phyloP scores from a whole-genome alignment of 2,113 vertebrate species.

The Brachypteracias leptosomus region DNA sequence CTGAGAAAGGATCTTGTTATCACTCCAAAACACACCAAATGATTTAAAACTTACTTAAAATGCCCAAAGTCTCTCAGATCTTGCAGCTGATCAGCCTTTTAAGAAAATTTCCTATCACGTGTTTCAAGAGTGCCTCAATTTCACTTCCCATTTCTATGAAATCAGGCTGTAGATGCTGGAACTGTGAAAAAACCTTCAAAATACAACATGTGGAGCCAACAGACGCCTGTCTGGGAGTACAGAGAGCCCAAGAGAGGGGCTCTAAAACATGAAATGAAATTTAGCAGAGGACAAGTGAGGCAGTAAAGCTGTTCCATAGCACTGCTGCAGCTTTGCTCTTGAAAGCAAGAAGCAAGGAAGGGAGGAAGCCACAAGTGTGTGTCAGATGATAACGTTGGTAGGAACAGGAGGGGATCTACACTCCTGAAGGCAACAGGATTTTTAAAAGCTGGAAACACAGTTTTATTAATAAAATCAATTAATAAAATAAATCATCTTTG shows the following conservation, averaged over 20 bases:
- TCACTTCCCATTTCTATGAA: background rate
- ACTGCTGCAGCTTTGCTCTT: background rate
- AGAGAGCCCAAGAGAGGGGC: background rate
- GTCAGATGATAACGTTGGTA: rapidly evolving
- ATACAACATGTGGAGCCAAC: background rate
- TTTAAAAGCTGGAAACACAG: background rate
- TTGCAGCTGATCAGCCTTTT: background rate
- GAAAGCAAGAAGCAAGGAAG: background rate
- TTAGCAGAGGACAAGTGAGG: background rate
- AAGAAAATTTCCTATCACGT: background rate
- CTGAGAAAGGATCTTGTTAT: background rate
- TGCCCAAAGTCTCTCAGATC: rapidly evolving
- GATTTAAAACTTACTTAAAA: background rate
- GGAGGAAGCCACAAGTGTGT: background rate
- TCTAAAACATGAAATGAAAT: background rate
- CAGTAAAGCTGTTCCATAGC: background rate
- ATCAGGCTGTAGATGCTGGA: background rate
- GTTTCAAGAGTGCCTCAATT: background rate
- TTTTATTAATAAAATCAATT: background rate
- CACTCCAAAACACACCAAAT: background rate
- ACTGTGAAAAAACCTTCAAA: background rate
- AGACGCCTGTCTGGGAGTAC: background rate
- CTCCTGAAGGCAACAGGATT: background rate
- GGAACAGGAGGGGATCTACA: background rate
- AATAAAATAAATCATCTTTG: background rate